Conservation (phyloP, 1,140 invertebrate species). For the Phthorimaea operculella region DNA sequence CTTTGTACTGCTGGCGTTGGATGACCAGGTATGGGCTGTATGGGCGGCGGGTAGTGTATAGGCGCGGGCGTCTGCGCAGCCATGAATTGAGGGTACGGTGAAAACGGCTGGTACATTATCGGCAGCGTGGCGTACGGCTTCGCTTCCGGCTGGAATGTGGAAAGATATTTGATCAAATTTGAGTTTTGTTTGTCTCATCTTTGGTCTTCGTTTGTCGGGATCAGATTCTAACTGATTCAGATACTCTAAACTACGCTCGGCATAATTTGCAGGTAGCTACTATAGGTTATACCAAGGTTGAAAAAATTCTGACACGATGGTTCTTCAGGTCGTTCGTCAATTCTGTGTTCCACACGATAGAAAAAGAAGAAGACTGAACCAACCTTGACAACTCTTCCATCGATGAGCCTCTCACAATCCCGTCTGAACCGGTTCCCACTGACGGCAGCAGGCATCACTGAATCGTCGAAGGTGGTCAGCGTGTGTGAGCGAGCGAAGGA, state of each 20-base stretch:
- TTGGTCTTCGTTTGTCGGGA: too few relatives aligned
- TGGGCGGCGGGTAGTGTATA: constrained; percentile 50
- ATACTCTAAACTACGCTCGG: too few relatives aligned
- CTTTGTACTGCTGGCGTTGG: constrained; percentile 25
- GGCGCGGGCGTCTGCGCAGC: constrained; percentile 41
- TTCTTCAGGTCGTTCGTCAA: too few relatives aligned
- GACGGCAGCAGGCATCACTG: constrained; percentile 62
- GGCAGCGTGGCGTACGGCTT: constrained; percentile 53
- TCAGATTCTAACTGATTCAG: too few relatives aligned
- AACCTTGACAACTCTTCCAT: constrained; percentile 53
- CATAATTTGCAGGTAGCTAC: too few relatives aligned
- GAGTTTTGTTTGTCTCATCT: too few relatives aligned
- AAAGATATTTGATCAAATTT: too few relatives aligned
- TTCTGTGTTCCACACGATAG: too few relatives aligned
- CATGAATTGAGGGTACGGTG: constrained; percentile 50
- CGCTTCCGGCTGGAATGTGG: constrained; percentile 43
- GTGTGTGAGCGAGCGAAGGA: constrained; percentile 90
- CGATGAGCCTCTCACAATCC: constrained; percentile 59
- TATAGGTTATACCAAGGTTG: too few relatives aligned
- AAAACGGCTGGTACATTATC: constrained; percentile 54
- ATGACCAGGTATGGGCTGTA: constrained; percentile 32
- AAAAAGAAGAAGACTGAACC: too few relatives aligned
- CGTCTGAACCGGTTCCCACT: constrained; percentile 63
- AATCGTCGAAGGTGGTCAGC: constrained; percentile 82
- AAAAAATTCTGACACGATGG: too few relatives aligned